phyloP scores from a whole-genome alignment of 1,140 invertebrate species.

The Harlomillsia oculata region DNA sequence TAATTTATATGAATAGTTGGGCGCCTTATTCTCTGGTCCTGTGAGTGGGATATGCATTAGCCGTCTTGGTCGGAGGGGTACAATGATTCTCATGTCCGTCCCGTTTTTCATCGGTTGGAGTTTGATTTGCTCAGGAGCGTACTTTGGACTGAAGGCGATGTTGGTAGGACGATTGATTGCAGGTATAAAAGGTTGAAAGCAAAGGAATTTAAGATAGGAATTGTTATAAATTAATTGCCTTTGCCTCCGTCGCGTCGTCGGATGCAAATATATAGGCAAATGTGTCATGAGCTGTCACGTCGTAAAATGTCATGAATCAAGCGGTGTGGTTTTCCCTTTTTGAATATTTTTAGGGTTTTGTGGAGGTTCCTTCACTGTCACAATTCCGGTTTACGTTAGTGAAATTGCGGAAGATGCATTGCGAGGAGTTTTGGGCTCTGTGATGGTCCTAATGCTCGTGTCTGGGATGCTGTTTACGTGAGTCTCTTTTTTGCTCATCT shows the following conservation, averaged over 20 bases:
- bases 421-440: constrained; percentile 49
- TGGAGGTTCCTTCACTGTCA: constrained; percentile 39
- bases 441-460: constrained; percentile 41
- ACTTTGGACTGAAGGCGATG: constrained; percentile 49
- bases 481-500: neutral
- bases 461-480: constrained; percentile 18
- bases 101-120: constrained; percentile 67
- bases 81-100: constrained; percentile 58
- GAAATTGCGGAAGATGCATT: constrained; percentile 49
- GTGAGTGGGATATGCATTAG: constrained; percentile 52
- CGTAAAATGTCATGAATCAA: neutral
- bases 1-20: constrained; percentile 64
- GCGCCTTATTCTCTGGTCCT: constrained; percentile 61
- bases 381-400: constrained; percentile 61
- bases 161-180: constrained; percentile 59
- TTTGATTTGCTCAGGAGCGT: constrained; percentile 57
- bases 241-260: too few species aligned
- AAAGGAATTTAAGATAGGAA: neutral
- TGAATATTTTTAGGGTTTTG: constrained; percentile 37
- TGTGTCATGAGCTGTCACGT: neutral
- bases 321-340: too few species aligned
- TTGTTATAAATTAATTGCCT: too few species aligned
- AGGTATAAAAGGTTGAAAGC: constrained; percentile 40
- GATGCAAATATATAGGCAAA: neutral
- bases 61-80: constrained; percentile 60